Evolutionary conservation across 2,888 invertebrate genomes (phyloP).

Genomic region (Drosophila maculinotata): DNA sequence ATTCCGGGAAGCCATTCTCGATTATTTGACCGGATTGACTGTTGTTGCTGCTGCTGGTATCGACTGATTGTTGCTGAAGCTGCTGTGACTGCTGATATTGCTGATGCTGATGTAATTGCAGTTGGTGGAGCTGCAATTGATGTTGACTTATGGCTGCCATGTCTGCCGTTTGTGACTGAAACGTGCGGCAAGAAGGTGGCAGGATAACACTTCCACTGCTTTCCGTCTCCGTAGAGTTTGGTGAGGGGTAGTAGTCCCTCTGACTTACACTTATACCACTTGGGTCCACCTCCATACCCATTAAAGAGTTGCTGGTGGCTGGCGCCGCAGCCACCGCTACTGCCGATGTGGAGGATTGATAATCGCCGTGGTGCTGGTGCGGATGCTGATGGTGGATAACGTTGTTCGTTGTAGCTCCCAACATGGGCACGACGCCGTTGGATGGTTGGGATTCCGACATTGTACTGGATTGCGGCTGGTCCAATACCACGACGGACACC

Average conservation of each 20-base stretch:
- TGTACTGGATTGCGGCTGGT: conserved; percentile 84
- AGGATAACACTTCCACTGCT: conserved; percentile 86
- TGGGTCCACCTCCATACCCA: conserved; percentile 82
- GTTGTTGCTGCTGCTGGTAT: conserved; percentile 85
- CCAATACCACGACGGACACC: conserved; percentile 87
- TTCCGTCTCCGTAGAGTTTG: conserved; percentile 86
- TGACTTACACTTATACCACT: conserved; percentile 86
- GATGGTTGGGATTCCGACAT: conserved; percentile 85
- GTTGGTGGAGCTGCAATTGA: conserved; percentile 81
- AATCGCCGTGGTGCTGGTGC: conserved; percentile 85
- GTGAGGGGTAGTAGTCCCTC: conserved; percentile 86
- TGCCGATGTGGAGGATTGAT: conserved; percentile 82
- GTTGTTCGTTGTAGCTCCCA: conserved; percentile 86
- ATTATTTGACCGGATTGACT: conserved; percentile 86
- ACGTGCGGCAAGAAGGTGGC: conserved; percentile 79
- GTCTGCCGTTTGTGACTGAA: conserved; percentile 73
- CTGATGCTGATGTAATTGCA: conserved; percentile 67
- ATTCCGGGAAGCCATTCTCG: conserved; percentile 90
- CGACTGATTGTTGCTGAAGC: conserved; percentile 83
- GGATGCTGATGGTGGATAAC: conserved; percentile 86
- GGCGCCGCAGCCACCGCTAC: conserved; percentile 69
- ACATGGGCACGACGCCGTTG: conserved; percentile 86
- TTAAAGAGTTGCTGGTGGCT: conserved; percentile 78
- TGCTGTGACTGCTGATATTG: conserved; percentile 79
- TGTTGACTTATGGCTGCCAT: conserved; percentile 77